Evolutionary conservation across 2,113 vertebrate species (phyloP), one percentile per base, ranked within the genome.

Genomic region (Apteryx owenii): DNA sequence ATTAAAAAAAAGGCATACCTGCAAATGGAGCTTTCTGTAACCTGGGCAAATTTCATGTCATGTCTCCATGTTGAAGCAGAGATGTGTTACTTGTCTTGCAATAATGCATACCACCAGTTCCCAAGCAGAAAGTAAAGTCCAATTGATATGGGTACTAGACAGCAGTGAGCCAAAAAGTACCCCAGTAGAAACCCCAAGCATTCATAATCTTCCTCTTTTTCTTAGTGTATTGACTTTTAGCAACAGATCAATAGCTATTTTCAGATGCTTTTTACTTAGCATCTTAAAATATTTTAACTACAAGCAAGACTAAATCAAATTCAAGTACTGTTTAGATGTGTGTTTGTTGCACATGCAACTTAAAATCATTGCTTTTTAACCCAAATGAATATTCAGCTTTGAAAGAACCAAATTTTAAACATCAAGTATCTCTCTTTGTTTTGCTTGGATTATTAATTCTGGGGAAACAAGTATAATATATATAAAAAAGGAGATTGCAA

Each of bases 221-320:
- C 3, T 4, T 85, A 61, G 22, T 73, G 50, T 61, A 75, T 81
- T 70, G 50, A 77, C 61, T 92, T 92, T 17, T 61, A 65, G 76
- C 38, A 92, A 54, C 58, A 70, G 60, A 95, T 95, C 69, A 22
- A 60, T 94, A 75, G 40, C 50, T 95, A 80, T 75, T 68, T 77
- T 51, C 1, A 2, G 54, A 29, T 90, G 58, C 23, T 44, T 95
- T 84, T 93, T 88, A 75, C 81, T 92, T 89, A 87, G 33, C 3
- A 1, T 71, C 77, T 64, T 88, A 50, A 93, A 93, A 87, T 75
- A 82, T 87, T 87, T 68, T 65, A 77, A n/a, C 62, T 90, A 51
- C 58, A 60, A 73, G 82, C 68, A 90, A 85, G 62, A 44, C 11
- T 62, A 31, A 88, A 62, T 85, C 44, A 66, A 83, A 85, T 88